phyloP scores from a whole-genome alignment of 2,797 vertebrate species.

The Otolemur crassicaudatus region DNA sequence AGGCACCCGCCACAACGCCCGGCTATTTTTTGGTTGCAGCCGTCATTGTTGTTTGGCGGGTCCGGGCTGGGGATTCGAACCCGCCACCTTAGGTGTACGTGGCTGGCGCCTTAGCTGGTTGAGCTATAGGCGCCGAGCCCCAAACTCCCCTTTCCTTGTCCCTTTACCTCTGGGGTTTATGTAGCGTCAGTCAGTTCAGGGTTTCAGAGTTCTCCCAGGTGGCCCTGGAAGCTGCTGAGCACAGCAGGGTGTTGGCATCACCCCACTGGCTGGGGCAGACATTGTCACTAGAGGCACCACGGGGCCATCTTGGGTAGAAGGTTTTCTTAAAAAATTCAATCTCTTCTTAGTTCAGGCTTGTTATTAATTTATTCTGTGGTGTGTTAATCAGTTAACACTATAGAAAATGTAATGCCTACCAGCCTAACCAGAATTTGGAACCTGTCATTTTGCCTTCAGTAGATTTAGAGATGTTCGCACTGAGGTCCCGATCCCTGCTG shows the following conservation, averaged over 20 bases:
- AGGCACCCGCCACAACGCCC: no score
- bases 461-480: not conserved
- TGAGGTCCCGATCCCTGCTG: not conserved
- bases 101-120: no score
- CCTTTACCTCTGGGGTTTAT: not conserved
- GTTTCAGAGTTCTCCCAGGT: not conserved
- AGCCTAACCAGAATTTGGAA: not conserved
- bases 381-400: not conserved
- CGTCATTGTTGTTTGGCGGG: no score
- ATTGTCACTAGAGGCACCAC: fast-evolving
- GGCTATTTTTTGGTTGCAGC: no score
- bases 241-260: not conserved
- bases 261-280: fast-evolving
- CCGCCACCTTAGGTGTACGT: no score
- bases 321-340: not conserved
- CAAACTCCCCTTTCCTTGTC: not conserved
- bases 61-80: no score
- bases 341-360: not conserved
- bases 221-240: not conserved
- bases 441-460: not conserved
- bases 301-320: not conserved
- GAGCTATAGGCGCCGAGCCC: no score
- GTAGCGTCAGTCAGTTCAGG: not conserved
- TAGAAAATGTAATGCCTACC: not conserved
- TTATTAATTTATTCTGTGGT: not conserved